A percentile compares a stretch with the other conserved stretches of the same genome.
These are phyloP conservation scores for Distichodus sexfasciatus DNA, from an alignment of 2,797 vertebrate species.

Conservation along the genomic window DNA sequence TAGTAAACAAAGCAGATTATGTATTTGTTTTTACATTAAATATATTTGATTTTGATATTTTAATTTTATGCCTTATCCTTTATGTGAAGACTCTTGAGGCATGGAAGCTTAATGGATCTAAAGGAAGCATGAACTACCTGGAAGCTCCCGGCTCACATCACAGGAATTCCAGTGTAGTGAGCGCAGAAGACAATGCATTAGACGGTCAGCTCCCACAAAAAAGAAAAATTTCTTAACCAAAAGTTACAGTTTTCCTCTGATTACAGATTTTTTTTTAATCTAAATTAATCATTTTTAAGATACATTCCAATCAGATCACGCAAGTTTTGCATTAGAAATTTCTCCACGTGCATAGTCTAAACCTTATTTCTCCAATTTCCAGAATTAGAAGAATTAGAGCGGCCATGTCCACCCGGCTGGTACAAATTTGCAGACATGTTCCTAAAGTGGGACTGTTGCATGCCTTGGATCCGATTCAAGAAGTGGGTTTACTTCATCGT, in stretches of 20 bases:
- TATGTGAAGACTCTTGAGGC: background rate
- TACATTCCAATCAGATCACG: too few species aligned
- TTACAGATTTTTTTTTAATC: too few species aligned
- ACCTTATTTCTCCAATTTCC: constrained; percentile 16
- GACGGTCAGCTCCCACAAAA: constrained; percentile 74
- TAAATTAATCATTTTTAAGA: too few species aligned
- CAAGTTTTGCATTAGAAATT: too few species aligned
- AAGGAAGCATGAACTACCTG: constrained; percentile 53
- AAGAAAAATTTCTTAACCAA: too few species aligned
- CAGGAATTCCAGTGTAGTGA: constrained; percentile 68
- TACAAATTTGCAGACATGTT: constrained; percentile 81
- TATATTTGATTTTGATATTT: too few species aligned
- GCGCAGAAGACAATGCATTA: constrained; percentile 65
- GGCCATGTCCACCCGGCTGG: constrained; percentile 87
- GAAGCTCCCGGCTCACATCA: constrained; percentile 60
- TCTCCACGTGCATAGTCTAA: background rate
- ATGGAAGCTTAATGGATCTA: constrained; percentile 53
- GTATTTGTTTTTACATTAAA: background rate
- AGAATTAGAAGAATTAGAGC: constrained; percentile 87
- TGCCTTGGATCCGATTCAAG: constrained; percentile 80
- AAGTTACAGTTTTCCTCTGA: too few species aligned
- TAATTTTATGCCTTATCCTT: background rate
- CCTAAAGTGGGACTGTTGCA: constrained; percentile 90
- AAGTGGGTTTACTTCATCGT: constrained; percentile 75
- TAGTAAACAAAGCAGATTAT: background rate